Evolutionary conservation across 2,797 vertebrate genomes (phyloP), one percentile per base, ranked within the genome.

Genomic region (Ptychobarbus kaznakovi): DNA sequence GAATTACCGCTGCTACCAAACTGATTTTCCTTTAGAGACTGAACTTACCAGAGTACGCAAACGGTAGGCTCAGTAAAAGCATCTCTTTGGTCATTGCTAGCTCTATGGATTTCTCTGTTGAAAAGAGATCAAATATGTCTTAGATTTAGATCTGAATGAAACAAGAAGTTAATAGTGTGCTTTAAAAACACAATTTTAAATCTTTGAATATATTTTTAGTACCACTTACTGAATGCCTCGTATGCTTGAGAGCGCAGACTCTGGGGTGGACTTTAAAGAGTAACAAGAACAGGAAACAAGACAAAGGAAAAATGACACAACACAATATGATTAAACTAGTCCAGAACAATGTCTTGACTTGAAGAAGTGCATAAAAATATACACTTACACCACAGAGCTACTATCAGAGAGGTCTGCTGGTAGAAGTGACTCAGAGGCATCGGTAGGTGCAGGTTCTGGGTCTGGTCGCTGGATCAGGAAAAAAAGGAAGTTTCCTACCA

Each of bases 401-500:
- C 87, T 90, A 0, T 95, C 93, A 0, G 56, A 44, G 49, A 87
- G 86, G 0, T 95, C 94, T 0, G 85, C 51, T 46, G 90, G 92
- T 82, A 92, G 85, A 46, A 90, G 92, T 1, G 93, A 65, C 81
- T 95, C 93, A 0, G 92, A 80, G 0, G 1, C 87, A 2, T 94
- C 95, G 0, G 88, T 15, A 18, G 90, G 3, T 1, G 86, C 20
- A 0, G 87, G 6, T 3, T 95, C 93, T 0, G 92, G 35, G 0
- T 97, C 96, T 0, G 96, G 94, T 58, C 94, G 96, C 91, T 97
- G 96, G 92, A 99, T 97, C 86, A 99, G 96, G 89, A 99, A 98
- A 94, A 99, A 97, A 40, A 99, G 96, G 92, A 99, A 97, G 83
- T 96, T 97, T 56, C 98, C 98, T 56, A 98, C 96, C 86, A 99